A percentile compares a stretch with the other conserved stretches of the same genome.
These are phyloP conservation scores for Hemicrepidius hirtus DNA, from an alignment of 2,888 invertebrate genomes.

Conservation along the genomic window DNA sequence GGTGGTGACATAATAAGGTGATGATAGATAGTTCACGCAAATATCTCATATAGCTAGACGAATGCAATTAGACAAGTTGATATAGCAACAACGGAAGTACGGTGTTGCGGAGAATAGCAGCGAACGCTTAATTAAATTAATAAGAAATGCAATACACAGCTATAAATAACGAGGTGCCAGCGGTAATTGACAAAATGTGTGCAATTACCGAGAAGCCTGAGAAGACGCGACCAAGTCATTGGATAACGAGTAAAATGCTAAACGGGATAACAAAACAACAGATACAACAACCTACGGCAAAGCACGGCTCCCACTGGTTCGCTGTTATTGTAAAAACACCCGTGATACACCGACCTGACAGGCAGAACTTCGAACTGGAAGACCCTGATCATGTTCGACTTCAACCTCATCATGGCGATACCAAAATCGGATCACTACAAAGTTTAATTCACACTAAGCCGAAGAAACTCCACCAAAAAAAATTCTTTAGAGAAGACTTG, in stretches of 20 bases:
- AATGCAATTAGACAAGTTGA: slow-evolving; percentile 25
- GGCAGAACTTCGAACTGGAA: slow-evolving; percentile 36
- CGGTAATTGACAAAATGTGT: slow-evolving; percentile 45
- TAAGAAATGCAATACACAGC: slow-evolving; percentile 45
- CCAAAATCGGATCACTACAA: slow-evolving; percentile 17
- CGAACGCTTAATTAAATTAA: slow-evolving; percentile 48
- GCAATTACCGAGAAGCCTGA: slow-evolving; percentile 45
- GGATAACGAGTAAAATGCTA: slow-evolving; percentile 44
- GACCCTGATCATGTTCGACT: slow-evolving; percentile 15
- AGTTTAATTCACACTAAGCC: slow-evolving; percentile 27
- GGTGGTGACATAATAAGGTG: background rate
- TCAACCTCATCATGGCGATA: slow-evolving; percentile 19
- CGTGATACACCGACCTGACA: slow-evolving; percentile 41
- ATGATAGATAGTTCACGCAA: slow-evolving; percentile 43
- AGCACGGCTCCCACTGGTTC: slow-evolving; percentile 37
- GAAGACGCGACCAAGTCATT: slow-evolving; percentile 45
- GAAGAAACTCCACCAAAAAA: no score
- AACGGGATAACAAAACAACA: slow-evolving; percentile 34
- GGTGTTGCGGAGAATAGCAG: slow-evolving; percentile 33
- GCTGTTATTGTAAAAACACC: slow-evolving; percentile 39
- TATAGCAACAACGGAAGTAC: slow-evolving; percentile 31
- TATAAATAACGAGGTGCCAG: slow-evolving; percentile 46
- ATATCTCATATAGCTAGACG: slow-evolving; percentile 32
- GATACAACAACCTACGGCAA: slow-evolving; percentile 13
- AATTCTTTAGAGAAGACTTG: no score